Conservation (phyloP, 1,140 invertebrate genomes). For the Chironomus tepperi region DNA sequence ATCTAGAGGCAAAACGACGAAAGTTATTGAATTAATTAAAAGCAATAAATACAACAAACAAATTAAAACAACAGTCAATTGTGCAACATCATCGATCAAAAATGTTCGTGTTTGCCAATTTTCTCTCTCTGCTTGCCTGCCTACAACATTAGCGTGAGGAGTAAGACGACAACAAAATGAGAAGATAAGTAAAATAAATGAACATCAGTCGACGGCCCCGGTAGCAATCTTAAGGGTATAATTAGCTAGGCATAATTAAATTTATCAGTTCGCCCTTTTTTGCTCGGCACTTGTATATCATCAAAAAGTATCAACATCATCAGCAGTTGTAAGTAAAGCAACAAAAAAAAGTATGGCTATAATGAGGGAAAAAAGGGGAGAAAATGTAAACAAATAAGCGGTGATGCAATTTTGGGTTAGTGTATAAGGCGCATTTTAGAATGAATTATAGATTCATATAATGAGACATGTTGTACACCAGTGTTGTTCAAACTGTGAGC, state of each 20-base stretch:
- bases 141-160: too few species aligned
- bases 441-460: too few species aligned
- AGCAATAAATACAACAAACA: neutral
- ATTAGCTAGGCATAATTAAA: conserved; percentile 9
- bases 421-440: too few species aligned
- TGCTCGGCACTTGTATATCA: neutral
- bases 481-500: too few species aligned
- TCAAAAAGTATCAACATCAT: neutral
- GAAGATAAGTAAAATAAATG: too few species aligned
- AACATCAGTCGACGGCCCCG: neutral
- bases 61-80: neutral
- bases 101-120: neutral
- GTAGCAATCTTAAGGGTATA: conserved; percentile 6
- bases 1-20: neutral
- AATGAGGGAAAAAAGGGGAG: neutral
- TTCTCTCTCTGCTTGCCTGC: too few species aligned
- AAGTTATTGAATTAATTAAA: conserved; percentile 10
- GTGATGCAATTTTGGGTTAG: too few species aligned
- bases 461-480: too few species aligned
- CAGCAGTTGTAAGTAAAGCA: neutral
- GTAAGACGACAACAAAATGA: too few species aligned
- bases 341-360: neutral
- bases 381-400: neutral
- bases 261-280: neutral
- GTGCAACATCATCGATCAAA: conserved; percentile 4